These are phyloP conservation scores for Orius insidiosus DNA, from an alignment of 1,140 invertebrate genomes.

Conservation along the genomic window DNA sequence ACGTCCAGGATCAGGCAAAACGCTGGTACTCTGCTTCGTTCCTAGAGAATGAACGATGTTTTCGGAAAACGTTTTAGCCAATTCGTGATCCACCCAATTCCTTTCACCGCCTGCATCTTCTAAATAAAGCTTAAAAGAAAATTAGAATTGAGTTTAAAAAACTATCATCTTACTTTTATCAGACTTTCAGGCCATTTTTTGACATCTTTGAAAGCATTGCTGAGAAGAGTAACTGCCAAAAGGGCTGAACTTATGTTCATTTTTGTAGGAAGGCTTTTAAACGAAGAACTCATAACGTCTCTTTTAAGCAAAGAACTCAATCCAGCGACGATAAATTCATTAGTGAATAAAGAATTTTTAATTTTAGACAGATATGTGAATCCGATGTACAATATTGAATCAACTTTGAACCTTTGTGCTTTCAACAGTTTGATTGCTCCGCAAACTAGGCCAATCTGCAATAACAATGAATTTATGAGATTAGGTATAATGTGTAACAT, in stretches of 20 bases:
- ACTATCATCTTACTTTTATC: conserved; percentile 41
- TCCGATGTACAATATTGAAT: conserved; percentile 55
- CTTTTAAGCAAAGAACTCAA: conserved; percentile 67
- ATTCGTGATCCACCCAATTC: conserved; percentile 81
- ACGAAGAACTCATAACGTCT: conserved; percentile 38
- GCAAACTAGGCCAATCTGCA: conserved; percentile 26
- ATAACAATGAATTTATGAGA: conserved; percentile 1
- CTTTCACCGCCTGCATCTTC: conserved; percentile 87
- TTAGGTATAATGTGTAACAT: conserved; percentile 19
- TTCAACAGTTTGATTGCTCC: conserved; percentile 49
- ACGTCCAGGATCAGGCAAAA: conserved; percentile 26
- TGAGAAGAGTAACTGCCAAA: conserved; percentile 68
- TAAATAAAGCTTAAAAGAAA: conserved; percentile 56
- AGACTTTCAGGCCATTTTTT: conserved; percentile 63
- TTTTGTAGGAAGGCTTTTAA: conserved; percentile 44
- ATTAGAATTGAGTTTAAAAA: conserved; percentile 9
- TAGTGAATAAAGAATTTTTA: conserved; percentile 56
- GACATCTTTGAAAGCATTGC: conserved; percentile 59
- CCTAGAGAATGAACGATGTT: conserved; percentile 81
- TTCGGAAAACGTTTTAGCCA: conserved; percentile 81
- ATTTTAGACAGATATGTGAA: conserved; percentile 69
- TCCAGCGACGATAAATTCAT: conserved; percentile 60
- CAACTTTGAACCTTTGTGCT: conserved; percentile 56
- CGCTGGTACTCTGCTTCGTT: conserved; percentile 53
- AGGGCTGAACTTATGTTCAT: conserved; percentile 66